Evolutionary conservation across 1,140 invertebrate species (phyloP).

Genomic region (Lepidotrigona ventralis): DNA sequence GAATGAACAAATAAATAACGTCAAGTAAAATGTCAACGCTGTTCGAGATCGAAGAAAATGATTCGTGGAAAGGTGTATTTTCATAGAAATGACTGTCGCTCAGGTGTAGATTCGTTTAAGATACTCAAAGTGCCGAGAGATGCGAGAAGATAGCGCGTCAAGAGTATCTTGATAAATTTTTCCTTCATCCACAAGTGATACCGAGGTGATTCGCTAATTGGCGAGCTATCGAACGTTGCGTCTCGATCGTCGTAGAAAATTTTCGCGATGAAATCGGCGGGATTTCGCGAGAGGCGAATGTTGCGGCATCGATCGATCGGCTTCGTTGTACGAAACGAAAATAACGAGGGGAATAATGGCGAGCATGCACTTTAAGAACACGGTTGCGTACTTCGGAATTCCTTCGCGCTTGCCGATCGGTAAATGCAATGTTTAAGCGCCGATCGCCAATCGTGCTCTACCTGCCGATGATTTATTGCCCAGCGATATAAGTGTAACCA

Average conservation of each 20-base stretch:
- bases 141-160: neutral
- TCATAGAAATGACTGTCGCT: neutral
- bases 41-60: neutral
- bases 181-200: no score
- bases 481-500: slow-evolving; percentile 1
- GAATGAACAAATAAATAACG: neutral
- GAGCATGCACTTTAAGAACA: neutral
- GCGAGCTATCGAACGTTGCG: no score
- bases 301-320: neutral
- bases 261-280: neutral
- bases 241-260: neutral
- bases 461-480: slow-evolving; percentile 5
- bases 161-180: neutral
- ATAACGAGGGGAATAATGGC: slow-evolving; percentile 57
- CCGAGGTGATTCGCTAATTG: neutral
- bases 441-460: neutral
- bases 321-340: slow-evolving; percentile 25
- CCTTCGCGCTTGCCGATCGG: slow-evolving; percentile 25
- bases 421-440: neutral
- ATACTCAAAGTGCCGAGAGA: no score
- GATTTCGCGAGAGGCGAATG: neutral
- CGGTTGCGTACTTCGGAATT: slow-evolving; percentile 27
- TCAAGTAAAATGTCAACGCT: neutral
- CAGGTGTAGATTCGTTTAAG: neutral
- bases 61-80: neutral